Percentiles rank a stretch among this genome's conserved stretches.
Conservation (phyloP, 1,140 invertebrate species). For the Drosophila nannoptera region DNA sequence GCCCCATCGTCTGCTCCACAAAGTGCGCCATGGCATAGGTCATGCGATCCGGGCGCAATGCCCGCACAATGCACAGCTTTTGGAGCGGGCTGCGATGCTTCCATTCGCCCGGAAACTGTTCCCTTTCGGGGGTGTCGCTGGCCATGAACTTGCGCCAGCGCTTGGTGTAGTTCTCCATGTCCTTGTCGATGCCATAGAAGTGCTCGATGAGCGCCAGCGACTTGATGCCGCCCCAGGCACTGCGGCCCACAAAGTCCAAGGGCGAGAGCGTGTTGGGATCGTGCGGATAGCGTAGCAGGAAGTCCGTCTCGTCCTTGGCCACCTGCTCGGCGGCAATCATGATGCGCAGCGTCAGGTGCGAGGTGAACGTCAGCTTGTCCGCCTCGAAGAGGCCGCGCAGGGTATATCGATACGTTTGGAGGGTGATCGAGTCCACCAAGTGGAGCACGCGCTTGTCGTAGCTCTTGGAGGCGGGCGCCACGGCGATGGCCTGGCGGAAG, state of each 20-base stretch:
- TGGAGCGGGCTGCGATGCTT: slow-evolving; percentile 94
- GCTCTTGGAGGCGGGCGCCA: slow-evolving; percentile 84
- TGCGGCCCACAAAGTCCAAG: slow-evolving; percentile 90
- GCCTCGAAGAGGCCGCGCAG: slow-evolving; percentile 95
- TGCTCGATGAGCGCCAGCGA: slow-evolving; percentile 88
- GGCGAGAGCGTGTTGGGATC: slow-evolving; percentile 85
- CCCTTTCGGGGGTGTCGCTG: slow-evolving; percentile 93
- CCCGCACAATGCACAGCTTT: slow-evolving; percentile 94
- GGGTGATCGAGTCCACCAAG: slow-evolving; percentile 93
- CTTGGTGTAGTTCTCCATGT: slow-evolving; percentile 95
- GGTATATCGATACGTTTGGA: slow-evolving; percentile 92
- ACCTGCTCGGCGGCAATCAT: slow-evolving; percentile 84
- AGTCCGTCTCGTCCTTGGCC: slow-evolving; percentile 89
- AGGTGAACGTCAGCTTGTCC: slow-evolving; percentile 95
- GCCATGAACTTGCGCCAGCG: slow-evolving; percentile 96
- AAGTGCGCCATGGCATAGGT: slow-evolving; percentile 81
- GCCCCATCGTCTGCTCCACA: slow-evolving; percentile 92
- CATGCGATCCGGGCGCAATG: slow-evolving; percentile 88
- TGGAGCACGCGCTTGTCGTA: slow-evolving; percentile 87
- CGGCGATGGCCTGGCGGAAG: slow-evolving; percentile 92
- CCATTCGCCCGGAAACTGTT: slow-evolving; percentile 97
- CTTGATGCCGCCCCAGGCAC: slow-evolving; percentile 93
- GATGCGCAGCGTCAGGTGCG: slow-evolving; percentile 92
- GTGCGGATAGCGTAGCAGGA: slow-evolving; percentile 90
- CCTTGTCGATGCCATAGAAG: slow-evolving; percentile 93